Percentiles rank a stretch among this genome's conserved stretches.
Evolutionary conservation across 1,140 invertebrate species (phyloP).

Genomic region (Triops cancriformis): DNA sequence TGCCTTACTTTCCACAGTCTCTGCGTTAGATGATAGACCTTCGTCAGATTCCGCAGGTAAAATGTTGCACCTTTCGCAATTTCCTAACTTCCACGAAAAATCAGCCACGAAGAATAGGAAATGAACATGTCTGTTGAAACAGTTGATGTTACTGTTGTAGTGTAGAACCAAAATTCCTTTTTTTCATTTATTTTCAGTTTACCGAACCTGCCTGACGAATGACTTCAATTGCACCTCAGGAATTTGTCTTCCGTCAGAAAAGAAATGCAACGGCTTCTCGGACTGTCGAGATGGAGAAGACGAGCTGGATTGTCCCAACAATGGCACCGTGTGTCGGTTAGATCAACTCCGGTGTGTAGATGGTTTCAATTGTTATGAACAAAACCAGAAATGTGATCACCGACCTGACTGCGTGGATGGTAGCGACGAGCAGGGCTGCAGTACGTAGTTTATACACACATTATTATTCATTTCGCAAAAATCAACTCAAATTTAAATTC

Average conservation of each 20-base stretch:
- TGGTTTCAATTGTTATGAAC: conserved; percentile 73
- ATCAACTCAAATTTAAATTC: too few species aligned
- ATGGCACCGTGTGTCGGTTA: conserved; percentile 60
- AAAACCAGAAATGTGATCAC: conserved; percentile 72
- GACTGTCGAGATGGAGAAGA: conserved; percentile 81
- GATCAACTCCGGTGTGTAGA: conserved; percentile 83
- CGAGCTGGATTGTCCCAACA: conserved; percentile 55
- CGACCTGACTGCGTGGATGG: conserved; percentile 79
- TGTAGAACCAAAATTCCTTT: conserved; percentile 17
- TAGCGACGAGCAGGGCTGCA: conserved; percentile 48
- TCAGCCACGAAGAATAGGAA: not conserved
- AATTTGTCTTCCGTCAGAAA: conserved; percentile 73
- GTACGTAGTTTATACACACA: conserved; percentile 33
- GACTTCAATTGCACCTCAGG: conserved; percentile 72
- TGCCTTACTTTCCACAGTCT: not conserved
- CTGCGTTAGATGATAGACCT: not conserved
- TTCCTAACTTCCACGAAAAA: not conserved
- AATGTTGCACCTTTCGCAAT: not conserved
- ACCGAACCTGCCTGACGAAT: conserved; percentile 70
- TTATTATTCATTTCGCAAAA: too few species aligned
- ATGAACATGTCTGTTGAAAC: not conserved
- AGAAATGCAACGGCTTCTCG: conserved; percentile 78
- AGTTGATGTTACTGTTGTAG: not conserved
- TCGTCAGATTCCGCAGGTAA: not conserved
- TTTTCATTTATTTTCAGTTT: conserved; percentile 48